Percentiles rank a stretch among this genome's conserved stretches.
These are phyloP conservation scores for Manis pentadactyla DNA, from an alignment of 2,797 vertebrate species.

Conservation along the genomic window DNA sequence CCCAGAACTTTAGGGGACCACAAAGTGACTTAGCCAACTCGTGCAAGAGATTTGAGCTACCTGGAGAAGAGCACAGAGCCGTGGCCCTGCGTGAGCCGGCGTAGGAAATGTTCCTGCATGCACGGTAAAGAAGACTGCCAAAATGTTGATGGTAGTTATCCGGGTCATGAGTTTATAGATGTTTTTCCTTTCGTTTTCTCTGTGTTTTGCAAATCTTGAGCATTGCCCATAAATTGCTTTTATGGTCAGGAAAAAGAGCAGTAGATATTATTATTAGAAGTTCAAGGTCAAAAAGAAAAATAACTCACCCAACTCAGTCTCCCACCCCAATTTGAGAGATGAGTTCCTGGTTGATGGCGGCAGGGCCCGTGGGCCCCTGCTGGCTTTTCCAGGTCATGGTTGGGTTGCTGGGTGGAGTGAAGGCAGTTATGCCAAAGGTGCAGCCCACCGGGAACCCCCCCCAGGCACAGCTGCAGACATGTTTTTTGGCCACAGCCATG, in stretches of 20 bases:
- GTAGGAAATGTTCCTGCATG: fast-evolving
- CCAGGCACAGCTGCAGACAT: fast-evolving
- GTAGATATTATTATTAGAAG: not conserved
- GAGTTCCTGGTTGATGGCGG: not conserved
- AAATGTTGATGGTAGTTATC: fast-evolving
- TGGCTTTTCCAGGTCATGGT: not conserved
- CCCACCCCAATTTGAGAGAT: fast-evolving
- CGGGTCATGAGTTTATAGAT: not conserved
- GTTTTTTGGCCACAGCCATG: not conserved
- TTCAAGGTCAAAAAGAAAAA: not conserved
- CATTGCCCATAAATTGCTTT: not conserved
- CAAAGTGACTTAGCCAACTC: fast-evolving
- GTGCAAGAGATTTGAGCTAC: fast-evolving
- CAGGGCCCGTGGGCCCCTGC: fast-evolving
- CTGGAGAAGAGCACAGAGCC: fast-evolving
- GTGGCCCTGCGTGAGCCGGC: fast-evolving
- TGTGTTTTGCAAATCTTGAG: not conserved
- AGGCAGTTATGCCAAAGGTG: not conserved
- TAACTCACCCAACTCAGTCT: not conserved
- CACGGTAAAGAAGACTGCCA: fast-evolving
- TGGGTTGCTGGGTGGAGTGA: not conserved
- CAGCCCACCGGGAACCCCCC: fast-evolving
- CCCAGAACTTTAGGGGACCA: not conserved
- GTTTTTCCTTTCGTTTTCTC: not conserved
- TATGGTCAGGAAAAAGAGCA: not conserved